Conservation (phyloP, 1,140 invertebrate genomes). For the Zaprionus africanus region DNA sequence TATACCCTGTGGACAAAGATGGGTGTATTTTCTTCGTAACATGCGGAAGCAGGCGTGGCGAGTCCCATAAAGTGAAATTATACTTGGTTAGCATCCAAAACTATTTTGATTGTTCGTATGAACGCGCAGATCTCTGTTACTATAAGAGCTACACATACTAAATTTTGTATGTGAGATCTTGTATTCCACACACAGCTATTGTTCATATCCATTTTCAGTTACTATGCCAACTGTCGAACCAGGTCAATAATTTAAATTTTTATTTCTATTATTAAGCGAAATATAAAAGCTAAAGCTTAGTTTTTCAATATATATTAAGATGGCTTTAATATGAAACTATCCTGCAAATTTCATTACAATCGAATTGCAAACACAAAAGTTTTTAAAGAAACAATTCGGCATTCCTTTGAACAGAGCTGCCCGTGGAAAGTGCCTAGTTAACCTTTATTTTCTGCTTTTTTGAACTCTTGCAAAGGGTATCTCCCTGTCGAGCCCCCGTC, state of each 20-base stretch:
- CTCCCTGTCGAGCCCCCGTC: neutral
- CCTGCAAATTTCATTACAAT: neutral
- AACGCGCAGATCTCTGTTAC: neutral
- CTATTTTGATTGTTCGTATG: neutral
- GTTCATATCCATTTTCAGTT: neutral
- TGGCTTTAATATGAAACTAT: no score
- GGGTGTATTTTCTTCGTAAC: neutral
- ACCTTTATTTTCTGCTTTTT: no score
- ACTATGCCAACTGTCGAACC: neutral
- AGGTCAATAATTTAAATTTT: neutral
- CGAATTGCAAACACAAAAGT: neutral
- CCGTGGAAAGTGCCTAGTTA: no score
- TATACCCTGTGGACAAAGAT: neutral
- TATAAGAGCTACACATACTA: neutral
- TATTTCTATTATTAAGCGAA: neutral
- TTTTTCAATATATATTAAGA: no score
- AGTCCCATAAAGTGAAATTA: no score
- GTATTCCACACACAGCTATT: neutral
- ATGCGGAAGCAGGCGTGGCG: no score
- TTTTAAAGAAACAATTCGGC: no score
- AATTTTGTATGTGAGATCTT: neutral
- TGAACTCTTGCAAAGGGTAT: neutral
- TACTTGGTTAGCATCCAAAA: no score
- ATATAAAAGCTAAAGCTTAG: no score
- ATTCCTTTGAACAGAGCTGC: no score